Percentiles rank a stretch among this genome's conserved stretches.
Conservation (phyloP, 2,113 vertebrate genomes). For the Capreolus pygargus region DNA sequence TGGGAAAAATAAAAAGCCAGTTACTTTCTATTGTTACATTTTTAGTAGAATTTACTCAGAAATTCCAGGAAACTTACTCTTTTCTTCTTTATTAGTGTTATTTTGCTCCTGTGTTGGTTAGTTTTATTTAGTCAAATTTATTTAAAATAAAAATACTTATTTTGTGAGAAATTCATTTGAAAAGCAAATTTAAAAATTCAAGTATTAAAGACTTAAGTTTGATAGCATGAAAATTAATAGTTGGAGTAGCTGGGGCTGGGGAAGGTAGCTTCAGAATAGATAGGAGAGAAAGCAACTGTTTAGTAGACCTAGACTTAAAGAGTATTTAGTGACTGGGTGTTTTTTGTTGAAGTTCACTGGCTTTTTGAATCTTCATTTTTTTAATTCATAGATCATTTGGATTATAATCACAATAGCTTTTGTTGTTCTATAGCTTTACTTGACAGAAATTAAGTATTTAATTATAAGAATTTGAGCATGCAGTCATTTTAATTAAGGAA, state of each 20-base stretch:
- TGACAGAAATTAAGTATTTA: constrained; percentile 36
- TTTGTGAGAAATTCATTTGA: background rate
- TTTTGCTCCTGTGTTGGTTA: background rate
- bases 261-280: background rate
- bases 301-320: background rate
- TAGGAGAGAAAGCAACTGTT: background rate
- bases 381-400: background rate
- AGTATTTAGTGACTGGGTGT: background rate
- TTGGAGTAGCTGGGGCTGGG: background rate
- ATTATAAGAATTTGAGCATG: background rate
- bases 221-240: background rate
- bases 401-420: background rate
- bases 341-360: background rate
- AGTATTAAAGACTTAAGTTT: background rate
- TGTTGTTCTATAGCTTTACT: background rate
- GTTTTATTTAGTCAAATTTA: constrained; percentile 10
- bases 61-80: background rate
- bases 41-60: background rate
- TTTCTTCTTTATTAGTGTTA: background rate
- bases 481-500: background rate
- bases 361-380: background rate
- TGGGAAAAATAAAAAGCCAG: background rate
- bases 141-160: constrained; percentile 10
- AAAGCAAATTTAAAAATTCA: constrained; percentile 28
- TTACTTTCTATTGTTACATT: background rate